Conservation (phyloP, 2,888 invertebrate species). For the Tethea ocularis region DNA sequence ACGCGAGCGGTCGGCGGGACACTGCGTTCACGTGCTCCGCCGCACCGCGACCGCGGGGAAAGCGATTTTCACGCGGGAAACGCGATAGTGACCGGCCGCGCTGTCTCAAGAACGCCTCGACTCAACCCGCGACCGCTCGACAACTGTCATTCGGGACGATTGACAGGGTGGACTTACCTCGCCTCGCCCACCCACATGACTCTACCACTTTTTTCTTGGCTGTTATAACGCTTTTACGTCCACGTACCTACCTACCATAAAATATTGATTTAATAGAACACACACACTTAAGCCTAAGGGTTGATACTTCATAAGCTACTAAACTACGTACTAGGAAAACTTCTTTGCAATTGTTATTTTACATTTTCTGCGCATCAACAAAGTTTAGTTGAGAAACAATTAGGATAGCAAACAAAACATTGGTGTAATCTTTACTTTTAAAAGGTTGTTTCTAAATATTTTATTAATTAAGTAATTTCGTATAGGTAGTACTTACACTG, state of each 20-base stretch:
- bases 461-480: no score
- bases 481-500: no score
- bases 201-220: constrained; percentile 21
- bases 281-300: neutral
- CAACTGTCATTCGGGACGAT: constrained; percentile 61
- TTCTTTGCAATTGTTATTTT: neutral
- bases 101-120: constrained; percentile 54
- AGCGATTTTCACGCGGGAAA: constrained; percentile 82
- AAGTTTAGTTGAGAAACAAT: neutral
- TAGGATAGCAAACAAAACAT: no score
- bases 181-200: constrained; percentile 26
- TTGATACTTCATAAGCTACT: neutral
- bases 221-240: constrained; percentile 10
- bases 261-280: constrained; percentile 5
- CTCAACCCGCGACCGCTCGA: constrained; percentile 62
- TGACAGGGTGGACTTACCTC: constrained; percentile 37
- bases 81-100: constrained; percentile 75
- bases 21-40: constrained; percentile 78
- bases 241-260: constrained; percentile 10
- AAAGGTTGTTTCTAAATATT: no score
- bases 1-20: constrained; percentile 81
- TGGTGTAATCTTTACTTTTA: no score
- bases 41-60: constrained; percentile 74
- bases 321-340: neutral
- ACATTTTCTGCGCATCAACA: neutral